Evolutionary conservation across 2,888 invertebrate genomes (phyloP).

Genomic region (Andrena flavipes): DNA sequence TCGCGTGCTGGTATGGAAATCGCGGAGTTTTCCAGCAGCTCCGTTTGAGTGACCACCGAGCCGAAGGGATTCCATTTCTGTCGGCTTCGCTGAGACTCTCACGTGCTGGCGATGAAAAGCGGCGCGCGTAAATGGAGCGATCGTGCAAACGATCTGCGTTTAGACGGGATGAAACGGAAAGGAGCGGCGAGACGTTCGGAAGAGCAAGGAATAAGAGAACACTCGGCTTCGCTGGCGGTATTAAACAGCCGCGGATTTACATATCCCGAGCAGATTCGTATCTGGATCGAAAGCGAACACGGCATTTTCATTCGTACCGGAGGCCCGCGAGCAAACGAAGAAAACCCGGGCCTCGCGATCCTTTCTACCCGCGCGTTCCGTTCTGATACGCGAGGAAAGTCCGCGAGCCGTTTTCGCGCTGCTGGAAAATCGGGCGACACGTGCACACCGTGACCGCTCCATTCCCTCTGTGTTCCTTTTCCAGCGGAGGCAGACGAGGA

Average conservation of each 20-base stretch:
- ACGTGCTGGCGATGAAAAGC: background rate
- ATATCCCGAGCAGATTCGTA: constrained; percentile 26
- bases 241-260: constrained; percentile 1
- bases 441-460: constrained; percentile 27
- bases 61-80: background rate
- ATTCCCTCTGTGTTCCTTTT: constrained; percentile 31
- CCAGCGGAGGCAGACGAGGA: constrained; percentile 80
- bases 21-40: background rate
- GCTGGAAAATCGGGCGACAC: constrained; percentile 43
- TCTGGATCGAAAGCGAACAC: constrained; percentile 45
- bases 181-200: background rate
- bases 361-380: constrained; percentile 75
- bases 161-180: constrained; percentile 5
- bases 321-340: background rate
- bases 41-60: background rate
- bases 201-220: background rate
- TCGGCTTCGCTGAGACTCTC: background rate
- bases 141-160: background rate
- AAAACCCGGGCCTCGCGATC: constrained; percentile 24
- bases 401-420: constrained; percentile 53
- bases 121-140: background rate
- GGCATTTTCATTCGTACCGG: constrained; percentile 3
- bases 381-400: constrained; percentile 81
- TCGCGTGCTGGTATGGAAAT: constrained; percentile 22
- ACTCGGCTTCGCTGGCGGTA: background rate